phyloP scores from a whole-genome alignment of 1,140 invertebrate genomes.

The Hydropsyche tenuis region DNA sequence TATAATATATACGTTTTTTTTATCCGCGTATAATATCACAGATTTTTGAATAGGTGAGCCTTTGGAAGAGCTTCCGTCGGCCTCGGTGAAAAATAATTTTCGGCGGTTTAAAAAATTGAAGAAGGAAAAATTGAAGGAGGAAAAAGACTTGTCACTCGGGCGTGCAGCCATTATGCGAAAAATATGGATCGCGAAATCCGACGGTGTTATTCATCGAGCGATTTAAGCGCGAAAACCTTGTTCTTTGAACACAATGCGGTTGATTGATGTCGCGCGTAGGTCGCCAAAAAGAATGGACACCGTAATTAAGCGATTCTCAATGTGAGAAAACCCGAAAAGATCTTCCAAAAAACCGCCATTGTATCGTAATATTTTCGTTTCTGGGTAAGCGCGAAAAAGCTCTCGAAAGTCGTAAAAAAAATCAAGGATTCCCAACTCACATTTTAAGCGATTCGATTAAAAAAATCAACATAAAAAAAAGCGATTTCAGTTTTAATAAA shows the following conservation, averaged over 20 bases:
- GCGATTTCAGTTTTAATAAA: too few relatives aligned
- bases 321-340: constrained; percentile 10
- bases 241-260: constrained; percentile 30
- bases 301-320: constrained; percentile 17
- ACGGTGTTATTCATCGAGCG: constrained; percentile 31
- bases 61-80: not conserved
- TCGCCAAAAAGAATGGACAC: constrained; percentile 23
- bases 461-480: too few relatives aligned
- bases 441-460: too few relatives aligned
- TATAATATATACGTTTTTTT: constrained; percentile 23
- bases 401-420: too few relatives aligned
- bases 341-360: too few relatives aligned
- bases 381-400: too few relatives aligned
- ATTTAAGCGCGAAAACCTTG: constrained; percentile 30
- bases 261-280: constrained; percentile 37
- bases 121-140: not conserved
- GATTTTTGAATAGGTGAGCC: constrained; percentile 42
- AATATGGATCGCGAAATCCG: constrained; percentile 35
- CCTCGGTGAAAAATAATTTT: constrained; percentile 30
- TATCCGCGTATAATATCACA: constrained; percentile 5
- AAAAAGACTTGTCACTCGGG: constrained; percentile 38
- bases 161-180: constrained; percentile 31
- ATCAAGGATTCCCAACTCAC: too few relatives aligned
- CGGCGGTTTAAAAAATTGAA: constrained; percentile 11
- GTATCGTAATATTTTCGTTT: too few relatives aligned